These are phyloP conservation scores for Callorhinus ursinus DNA, from an alignment of 2,113 vertebrate genomes.

Conservation along the genomic window DNA sequence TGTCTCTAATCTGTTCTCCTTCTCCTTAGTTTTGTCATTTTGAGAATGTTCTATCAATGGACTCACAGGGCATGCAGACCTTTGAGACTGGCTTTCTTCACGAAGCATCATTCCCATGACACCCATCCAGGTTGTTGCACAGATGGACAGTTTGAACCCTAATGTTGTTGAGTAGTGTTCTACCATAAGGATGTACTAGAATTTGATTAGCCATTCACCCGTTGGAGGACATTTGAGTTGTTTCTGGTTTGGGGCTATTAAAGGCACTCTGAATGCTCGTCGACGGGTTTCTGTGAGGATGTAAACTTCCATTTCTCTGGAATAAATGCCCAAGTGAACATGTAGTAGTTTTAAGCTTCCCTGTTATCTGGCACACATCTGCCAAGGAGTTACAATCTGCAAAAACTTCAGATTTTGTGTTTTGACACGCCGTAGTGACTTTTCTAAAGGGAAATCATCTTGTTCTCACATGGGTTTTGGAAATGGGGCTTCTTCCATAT, in stretches of 20 bases:
- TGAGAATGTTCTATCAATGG: not conserved
- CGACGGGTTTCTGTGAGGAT: not conserved
- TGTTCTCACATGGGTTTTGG: not conserved
- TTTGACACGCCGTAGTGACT: not conserved
- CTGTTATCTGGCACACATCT: not conserved
- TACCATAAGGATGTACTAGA: not conserved
- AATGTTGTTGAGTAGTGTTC: not conserved
- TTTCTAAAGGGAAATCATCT: not conserved
- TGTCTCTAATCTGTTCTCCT: not conserved
- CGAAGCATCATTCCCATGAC: not conserved
- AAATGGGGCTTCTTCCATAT: not conserved
- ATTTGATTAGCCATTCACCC: not conserved
- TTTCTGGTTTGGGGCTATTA: not conserved
- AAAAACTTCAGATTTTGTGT: not conserved
- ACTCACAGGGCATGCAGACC: fast-evolving
- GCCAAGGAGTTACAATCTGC: not conserved
- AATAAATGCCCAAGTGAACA: not conserved
- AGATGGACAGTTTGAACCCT: not conserved
- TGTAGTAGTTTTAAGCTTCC: not conserved
- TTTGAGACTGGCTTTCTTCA: not conserved
- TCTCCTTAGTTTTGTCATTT: not conserved
- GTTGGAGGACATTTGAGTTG: not conserved
- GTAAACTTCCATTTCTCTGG: not conserved
- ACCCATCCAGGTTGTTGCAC: fast-evolving
- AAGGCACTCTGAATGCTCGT: not conserved